These are phyloP conservation scores for Gracilinanus agilis DNA, from an alignment of 2,113 vertebrate species.

Conservation along the genomic window DNA sequence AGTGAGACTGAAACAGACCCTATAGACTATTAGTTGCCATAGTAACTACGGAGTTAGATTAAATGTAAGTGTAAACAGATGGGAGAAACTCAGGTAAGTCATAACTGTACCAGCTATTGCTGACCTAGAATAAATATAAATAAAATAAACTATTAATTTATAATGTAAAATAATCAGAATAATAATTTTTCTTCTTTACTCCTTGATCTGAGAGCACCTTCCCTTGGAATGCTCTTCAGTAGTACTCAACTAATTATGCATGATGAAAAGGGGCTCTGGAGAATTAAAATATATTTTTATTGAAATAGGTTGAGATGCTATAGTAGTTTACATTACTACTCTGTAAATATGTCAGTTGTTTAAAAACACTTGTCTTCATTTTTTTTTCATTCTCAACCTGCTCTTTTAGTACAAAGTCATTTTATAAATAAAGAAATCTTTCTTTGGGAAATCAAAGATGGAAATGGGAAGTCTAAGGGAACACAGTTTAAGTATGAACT, in stretches of 20 bases:
- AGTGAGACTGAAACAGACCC: slow-evolving; percentile 63
- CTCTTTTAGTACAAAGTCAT: slow-evolving; percentile 1
- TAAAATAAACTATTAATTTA: slow-evolving; percentile 12
- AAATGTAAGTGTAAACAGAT: slow-evolving; percentile 62
- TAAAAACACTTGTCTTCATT: background rate
- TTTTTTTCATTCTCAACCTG: background rate
- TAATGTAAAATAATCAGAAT: slow-evolving; percentile 52
- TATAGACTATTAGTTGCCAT: slow-evolving; percentile 74
- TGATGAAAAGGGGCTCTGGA: slow-evolving; percentile 38
- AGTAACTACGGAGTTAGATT: slow-evolving; percentile 68
- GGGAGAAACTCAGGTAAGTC: slow-evolving; percentile 64
- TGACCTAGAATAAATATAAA: slow-evolving; percentile 42
- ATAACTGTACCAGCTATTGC: slow-evolving; percentile 24
- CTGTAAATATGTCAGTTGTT: slow-evolving; percentile 3
- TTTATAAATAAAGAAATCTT: background rate
- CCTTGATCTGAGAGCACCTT: slow-evolving; percentile 47
- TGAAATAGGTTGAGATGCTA: slow-evolving; percentile 23
- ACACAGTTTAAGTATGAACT: background rate
- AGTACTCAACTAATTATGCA: slow-evolving; percentile 49
- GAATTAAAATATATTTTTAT: slow-evolving; percentile 57
- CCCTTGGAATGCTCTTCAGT: slow-evolving; percentile 15
- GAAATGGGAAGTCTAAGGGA: background rate
- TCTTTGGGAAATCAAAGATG: background rate
- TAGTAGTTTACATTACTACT: background rate
- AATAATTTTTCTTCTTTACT: slow-evolving; percentile 53